A percentile compares a stretch with the other conserved stretches of the same genome.
These are phyloP conservation scores for Omphaloscelis lunosa DNA, from an alignment of 2,888 invertebrate species.

Conservation along the genomic window DNA sequence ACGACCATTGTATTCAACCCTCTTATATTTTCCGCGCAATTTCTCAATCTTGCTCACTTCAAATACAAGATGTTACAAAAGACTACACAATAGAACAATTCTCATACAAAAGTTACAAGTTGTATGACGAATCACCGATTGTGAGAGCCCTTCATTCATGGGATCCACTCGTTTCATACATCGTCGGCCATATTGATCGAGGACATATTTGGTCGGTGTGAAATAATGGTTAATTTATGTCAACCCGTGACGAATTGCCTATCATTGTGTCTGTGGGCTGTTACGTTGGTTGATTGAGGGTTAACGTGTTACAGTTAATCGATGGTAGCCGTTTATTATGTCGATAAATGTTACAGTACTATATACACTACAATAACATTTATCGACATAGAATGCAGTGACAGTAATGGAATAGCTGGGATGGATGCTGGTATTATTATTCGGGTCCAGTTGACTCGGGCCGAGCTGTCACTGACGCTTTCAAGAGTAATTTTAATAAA, in stretches of 20 bases:
- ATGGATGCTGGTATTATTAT: no score
- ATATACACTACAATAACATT: neutral
- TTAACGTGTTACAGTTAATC: conserved; percentile 63
- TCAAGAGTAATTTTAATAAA: neutral
- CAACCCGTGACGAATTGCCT: conserved; percentile 74
- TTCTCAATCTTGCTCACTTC: conserved; percentile 67
- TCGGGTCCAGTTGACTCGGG: no score
- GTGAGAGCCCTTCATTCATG: conserved; percentile 61
- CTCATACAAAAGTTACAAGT: conserved; percentile 68
- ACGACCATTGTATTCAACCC: conserved; percentile 56
- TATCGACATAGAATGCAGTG: conserved; percentile 17
- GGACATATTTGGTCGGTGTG: conserved; percentile 69
- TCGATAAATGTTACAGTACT: conserved; percentile 61
- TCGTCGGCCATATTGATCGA: conserved; percentile 58
- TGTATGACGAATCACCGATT: conserved; percentile 76
- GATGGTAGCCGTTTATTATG: conserved; percentile 64
- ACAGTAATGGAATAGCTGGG: conserved; percentile 36
- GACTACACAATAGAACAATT: conserved; percentile 62
- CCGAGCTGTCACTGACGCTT: no score
- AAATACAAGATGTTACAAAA: conserved; percentile 61
- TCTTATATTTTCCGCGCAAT: conserved; percentile 64
- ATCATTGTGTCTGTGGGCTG: conserved; percentile 70
- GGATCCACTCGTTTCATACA: conserved; percentile 58
- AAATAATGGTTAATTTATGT: conserved; percentile 78
- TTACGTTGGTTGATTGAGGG: conserved; percentile 61